Percentiles rank a stretch among this genome's conserved stretches.
These are phyloP conservation scores for Nestor notabilis DNA, from an alignment of 2,113 vertebrate species.

Conservation along the genomic window DNA sequence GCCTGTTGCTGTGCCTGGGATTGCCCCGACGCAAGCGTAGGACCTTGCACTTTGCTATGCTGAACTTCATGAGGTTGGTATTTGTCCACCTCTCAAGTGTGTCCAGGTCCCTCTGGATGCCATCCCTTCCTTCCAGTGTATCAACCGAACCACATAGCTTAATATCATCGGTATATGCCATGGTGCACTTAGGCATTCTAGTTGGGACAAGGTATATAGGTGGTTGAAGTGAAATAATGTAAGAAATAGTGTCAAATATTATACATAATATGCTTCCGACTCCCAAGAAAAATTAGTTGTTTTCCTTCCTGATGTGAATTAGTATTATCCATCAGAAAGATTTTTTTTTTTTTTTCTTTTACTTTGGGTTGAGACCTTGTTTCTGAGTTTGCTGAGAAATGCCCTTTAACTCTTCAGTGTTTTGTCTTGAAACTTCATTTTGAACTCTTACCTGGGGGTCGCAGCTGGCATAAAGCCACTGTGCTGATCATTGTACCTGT, in stretches of 20 bases:
- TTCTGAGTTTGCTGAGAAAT: not conserved
- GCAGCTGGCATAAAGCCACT: not conserved
- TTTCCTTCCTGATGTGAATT: not conserved
- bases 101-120: too few species aligned
- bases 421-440: not conserved
- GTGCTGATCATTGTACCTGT: not conserved
- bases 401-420: not conserved
- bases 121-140: too few species aligned
- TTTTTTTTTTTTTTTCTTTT: not conserved
- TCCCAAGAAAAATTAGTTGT: not conserved
- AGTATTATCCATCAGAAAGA: not conserved
- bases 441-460: not conserved
- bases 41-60: too few species aligned
- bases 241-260: not conserved
- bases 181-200: not conserved
- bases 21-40: too few species aligned
- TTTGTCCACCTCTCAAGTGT: too few species aligned
- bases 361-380: not conserved
- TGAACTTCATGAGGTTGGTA: too few species aligned
- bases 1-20: too few species aligned
- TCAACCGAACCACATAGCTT: too few species aligned
- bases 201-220: not conserved
- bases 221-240: not conserved
- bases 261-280: not conserved
- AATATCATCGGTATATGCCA: too few species aligned